Conservation (phyloP, 2,113 vertebrate species). For the Gorilla gorilla region DNA sequence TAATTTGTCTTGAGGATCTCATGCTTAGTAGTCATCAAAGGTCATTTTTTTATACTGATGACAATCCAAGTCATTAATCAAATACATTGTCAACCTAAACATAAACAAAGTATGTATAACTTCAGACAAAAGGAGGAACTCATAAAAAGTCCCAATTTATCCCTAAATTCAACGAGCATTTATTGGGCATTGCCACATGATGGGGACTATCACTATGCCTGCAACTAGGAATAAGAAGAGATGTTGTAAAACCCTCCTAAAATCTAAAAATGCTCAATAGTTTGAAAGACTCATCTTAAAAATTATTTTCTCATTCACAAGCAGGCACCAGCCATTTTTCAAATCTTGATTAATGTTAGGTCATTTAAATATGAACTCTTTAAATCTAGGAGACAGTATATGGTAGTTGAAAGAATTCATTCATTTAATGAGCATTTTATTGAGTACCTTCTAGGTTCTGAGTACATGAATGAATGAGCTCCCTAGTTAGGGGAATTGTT, state of each 20-base stretch:
- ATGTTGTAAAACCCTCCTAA: neutral
- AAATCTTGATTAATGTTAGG: neutral
- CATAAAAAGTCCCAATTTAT: neutral
- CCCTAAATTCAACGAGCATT: neutral
- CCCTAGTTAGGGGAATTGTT: neutral
- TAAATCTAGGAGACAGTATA: neutral
- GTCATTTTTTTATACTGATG: neutral
- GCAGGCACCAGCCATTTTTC: neutral
- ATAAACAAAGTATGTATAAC: neutral
- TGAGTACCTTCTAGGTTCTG: neutral
- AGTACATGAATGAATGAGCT: neutral
- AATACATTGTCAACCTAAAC: neutral
- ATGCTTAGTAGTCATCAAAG: neutral
- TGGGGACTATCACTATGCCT: neutral
- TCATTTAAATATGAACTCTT: conserved; percentile 13
- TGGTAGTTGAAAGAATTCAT: neutral
- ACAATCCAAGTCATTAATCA: neutral
- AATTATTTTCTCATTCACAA: neutral
- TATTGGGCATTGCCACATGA: neutral
- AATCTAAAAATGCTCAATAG: neutral
- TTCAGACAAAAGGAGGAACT: neutral
- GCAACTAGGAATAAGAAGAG: neutral
- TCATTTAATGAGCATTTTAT: conserved; percentile 21
- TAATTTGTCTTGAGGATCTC: neutral
- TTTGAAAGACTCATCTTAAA: neutral